Base-by-base conservation (phyloP, 2,888 invertebrate genomes). In the Allophyes oxyacanthae region DNA sequence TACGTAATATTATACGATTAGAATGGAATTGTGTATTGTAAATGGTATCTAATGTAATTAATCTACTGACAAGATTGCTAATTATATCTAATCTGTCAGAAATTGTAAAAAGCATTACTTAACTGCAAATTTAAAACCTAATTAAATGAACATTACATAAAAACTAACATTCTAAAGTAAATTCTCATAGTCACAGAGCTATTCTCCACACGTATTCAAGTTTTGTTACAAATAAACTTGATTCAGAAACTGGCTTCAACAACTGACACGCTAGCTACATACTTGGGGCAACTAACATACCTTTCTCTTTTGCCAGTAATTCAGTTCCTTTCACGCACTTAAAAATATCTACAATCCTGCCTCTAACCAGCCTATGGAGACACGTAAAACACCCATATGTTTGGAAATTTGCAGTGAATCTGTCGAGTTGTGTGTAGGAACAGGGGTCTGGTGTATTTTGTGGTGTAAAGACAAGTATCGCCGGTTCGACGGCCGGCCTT, bases 401-500 rank as follows among this genome's bases (percentile, higher is more conserved):
- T 61, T 45, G 45, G 40, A 49, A 42, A 55, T 61, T 58, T 56
- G 46, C 54, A 44, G 56, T 56, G 53, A 56, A 63, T 46, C 58
- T 69, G 63, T 71, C 61, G 58, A 54, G 68, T 66, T 55, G 66
- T 65, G 52, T 58, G 53, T 54, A 57, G 56, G 64, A 50, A 56
- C 68, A 72, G 72, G 72, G 85, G 80, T 83, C 84, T 83, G 50
- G 64, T 61, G 70, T 77, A 59, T 68, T 68, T 82, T 76, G 87
- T 78, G 76, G 87, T 78, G 75, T 78, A 65, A 68, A 70, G 62
- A 71, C 73, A 75, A 64, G 73, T 72, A 63, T 63, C 38, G 78
- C 70, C 73, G 83, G 92, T 88, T 93, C 91, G 87, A 84, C 79
- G 91, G 76, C 88, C 93, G 92, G 90, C 93, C 93, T 93, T 93